Evolutionary conservation across 2,888 invertebrate genomes (phyloP), one percentile per base, ranked within the genome.

Genomic region (Bruchidius siliquastri): DNA sequence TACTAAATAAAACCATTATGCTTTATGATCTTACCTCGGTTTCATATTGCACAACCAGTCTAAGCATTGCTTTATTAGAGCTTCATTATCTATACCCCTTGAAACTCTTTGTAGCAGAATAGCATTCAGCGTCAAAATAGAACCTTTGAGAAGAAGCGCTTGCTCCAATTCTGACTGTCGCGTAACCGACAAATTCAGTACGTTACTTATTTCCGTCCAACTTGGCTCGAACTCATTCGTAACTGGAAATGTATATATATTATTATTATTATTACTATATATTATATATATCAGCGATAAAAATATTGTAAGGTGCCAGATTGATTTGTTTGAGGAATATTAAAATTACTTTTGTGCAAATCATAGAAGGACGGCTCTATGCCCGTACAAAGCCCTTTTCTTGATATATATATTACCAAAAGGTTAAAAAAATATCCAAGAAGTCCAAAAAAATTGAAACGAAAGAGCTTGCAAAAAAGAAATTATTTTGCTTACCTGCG

Each of bases 41-140:
- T 90, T 90, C 68, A 90, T 83, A 69, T 82, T 80, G 10, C 76
- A 74, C 49, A 86, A 75, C 86, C 86, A 87, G 49, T 83, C 83
- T 20, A 85, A 77, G 72, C 82, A 80, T 22, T 79, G 76, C 76
- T 83, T 83, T 18, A 87, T 76, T 71, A 86, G 74, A 69, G 76
- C 74, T 67, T 82, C 80, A 49, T 79, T 80, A 76, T 86, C 84
- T 72, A 76, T 80, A 73, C 80, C 81, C 72, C 77, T 81, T 3
- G 77, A 74, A n/a, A 89, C 83, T 81, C 87, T 86, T 77, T 90
- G 89, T 20, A 89, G 81, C 20, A 91, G 82, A 67, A 90, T 83
- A 3, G 88, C 88, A 79, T 91, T 89, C 0, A 91, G 84, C 0
- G 90, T 88, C 21, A 91, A 84, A 73, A 90, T 82, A 74, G 88